Base-by-base conservation (phyloP, 2,888 invertebrate species). In the Mythimna pallens region DNA sequence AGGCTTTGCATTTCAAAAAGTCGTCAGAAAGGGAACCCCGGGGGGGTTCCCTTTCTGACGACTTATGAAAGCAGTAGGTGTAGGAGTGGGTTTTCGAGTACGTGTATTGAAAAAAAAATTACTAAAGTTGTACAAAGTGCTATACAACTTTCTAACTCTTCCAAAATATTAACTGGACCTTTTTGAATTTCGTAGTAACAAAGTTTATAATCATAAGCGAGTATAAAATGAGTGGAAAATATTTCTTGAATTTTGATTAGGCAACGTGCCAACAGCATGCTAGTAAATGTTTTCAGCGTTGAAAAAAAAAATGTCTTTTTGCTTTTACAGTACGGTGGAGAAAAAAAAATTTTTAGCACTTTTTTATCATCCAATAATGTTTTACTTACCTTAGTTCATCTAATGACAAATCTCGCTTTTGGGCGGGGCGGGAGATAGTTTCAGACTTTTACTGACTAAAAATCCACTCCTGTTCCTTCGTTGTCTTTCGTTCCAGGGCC, bases 171-270 rank as follows among this genome's bases (percentile, higher is more conserved):
- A 55, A 34, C 54, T 34, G 10, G 6, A 9, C 17, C n/a, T 0
- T 12, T 63, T 54, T 20, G 3, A 50, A 55, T 59, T 34, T 61
- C 30, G 20, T 47, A 54, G 22, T 36, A 71, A 66, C 58, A 66
- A 66, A 59, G n/a, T 70, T 61, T 67, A 73, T 58, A 70, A 67
- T 67, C 36, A 65, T 58, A 58, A 65, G 25, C 59, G 34, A 59
- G 10, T 64, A 73, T 70, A 65, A 73, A 73, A 30, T 55, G 30
- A 10, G 43, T 10, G 64, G 14, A 65, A 34, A 55, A 82, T 82
- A 70, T 79, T 68, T 67, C 79, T 74, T 68, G 83, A 79, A 85
- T 85, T 76, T 85, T 85, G 85, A 82, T 85, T 85, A 80, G 83
- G 83, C 83, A 82, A 54, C 65, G 72, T 34, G 83, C 83, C 83